Percentiles rank a stretch among this genome's conserved stretches.
Evolutionary conservation across 2,113 vertebrate genomes (phyloP).

Genomic region (Saguinus imperator): DNA sequence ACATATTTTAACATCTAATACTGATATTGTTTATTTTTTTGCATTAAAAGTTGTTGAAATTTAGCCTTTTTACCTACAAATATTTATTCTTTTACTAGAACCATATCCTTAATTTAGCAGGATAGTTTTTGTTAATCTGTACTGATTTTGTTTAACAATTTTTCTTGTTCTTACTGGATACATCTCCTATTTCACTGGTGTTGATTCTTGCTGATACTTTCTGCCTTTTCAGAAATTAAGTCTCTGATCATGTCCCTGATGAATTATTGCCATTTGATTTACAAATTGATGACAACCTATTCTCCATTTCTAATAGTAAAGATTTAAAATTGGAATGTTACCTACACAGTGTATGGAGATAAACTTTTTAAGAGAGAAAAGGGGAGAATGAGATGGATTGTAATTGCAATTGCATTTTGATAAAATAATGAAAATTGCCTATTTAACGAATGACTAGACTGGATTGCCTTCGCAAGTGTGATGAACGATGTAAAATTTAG

Average conservation of each 20-base stretch:
- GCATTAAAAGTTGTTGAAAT: background rate
- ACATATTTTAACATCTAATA: background rate
- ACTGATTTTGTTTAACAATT: background rate
- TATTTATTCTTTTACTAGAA: background rate
- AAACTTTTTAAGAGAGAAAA: background rate
- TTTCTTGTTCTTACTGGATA: background rate
- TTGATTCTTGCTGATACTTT: background rate
- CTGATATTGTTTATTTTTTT: too few relatives aligned
- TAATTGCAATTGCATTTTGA: background rate
- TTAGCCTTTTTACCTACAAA: background rate
- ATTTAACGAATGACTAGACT: background rate
- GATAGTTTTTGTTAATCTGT: background rate
- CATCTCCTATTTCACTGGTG: background rate
- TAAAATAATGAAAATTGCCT: background rate
- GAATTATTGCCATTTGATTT: slow-evolving; percentile 25
- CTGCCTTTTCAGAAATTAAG: background rate
- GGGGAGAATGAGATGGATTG: background rate
- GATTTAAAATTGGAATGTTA: background rate
- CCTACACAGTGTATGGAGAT: background rate
- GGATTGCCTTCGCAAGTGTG: background rate
- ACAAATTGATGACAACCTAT: background rate
- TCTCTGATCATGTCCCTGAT: background rate
- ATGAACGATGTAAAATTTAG: background rate
- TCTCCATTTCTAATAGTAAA: background rate
- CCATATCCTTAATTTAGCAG: background rate